These are phyloP conservation scores for Oligia latruncula DNA, from an alignment of 2,888 invertebrate species.

Conservation along the genomic window DNA sequence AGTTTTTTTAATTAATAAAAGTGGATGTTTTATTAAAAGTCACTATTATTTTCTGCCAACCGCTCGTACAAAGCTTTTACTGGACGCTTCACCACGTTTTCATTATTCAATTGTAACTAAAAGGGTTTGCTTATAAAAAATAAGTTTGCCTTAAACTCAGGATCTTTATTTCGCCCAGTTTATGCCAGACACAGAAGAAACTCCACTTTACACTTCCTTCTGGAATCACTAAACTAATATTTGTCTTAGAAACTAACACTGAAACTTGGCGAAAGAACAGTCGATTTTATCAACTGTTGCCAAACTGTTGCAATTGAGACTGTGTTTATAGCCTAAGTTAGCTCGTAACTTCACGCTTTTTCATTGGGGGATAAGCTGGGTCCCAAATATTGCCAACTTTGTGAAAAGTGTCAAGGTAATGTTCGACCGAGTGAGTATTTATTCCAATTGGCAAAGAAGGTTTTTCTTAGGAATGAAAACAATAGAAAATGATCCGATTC, in stretches of 20 bases:
- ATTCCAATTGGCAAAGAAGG: not conserved
- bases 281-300: slow-evolving; percentile 62
- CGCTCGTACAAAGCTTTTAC: not conserved
- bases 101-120: not conserved
- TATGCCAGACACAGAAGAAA: slow-evolving; percentile 10
- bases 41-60: slow-evolving; percentile 6
- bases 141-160: not conserved
- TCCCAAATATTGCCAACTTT: slow-evolving; percentile 48
- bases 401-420: slow-evolving; percentile 37
- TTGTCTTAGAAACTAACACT: slow-evolving; percentile 47
- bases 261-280: slow-evolving; percentile 59
- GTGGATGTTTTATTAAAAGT: not conserved
- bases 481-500: not conserved
- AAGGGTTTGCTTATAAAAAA: not conserved
- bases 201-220: slow-evolving; percentile 36
- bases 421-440: slow-evolving; percentile 19
- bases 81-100: not conserved
- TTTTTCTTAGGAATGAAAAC: not conserved
- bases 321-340: slow-evolving; percentile 63
- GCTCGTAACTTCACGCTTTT: slow-evolving; percentile 57
- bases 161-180: slow-evolving; percentile 13
- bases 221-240: slow-evolving; percentile 43
- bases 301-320: slow-evolving; percentile 66
- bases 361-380: slow-evolving; percentile 47
- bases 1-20: slow-evolving; percentile 15